Evolutionary conservation across 2,888 invertebrate genomes (phyloP), one percentile per base, ranked within the genome.

Genomic region (Leptinotarsa haldemani): DNA sequence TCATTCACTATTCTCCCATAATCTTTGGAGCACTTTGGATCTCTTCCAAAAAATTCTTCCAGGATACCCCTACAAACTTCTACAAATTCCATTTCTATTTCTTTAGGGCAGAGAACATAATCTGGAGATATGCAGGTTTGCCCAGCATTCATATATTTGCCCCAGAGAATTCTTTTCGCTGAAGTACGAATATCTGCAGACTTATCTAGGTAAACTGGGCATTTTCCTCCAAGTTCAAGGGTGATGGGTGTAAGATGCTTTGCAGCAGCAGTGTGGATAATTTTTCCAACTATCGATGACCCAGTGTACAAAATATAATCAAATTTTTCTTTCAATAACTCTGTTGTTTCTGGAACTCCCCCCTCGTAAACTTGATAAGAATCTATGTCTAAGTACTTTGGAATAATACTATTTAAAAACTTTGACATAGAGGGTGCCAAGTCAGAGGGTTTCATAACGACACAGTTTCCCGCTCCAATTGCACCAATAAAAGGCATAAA

Each of bases 51-150:
- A 93, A 95, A 98, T 82, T 95, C 93, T 70, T 91, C 90, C 2
- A 96, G 81, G 47, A 94, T 88, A 76, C 90, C 90, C 84, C 91
- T 93, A 3, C 93, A 91, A 70, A 90, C 90, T 46, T 89, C 89
- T 1, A 85, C 63, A 68, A 85, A 83, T 79, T 91, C 90, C 16
- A 90, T 90, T 87, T 96, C 93, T 2, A 95, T 89, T 84, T 93
- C 92, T 82, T 92, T 91, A 25, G 93, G 91, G 87, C 96, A 96
- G 3, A 98, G 88, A 25, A 98, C 84, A 85, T 97, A 98, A 88
- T 98, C 98, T 0, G 98, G 97, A 0, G 98, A 97, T 77, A 98
- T 94, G 87, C 98, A 98, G 0, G 97, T 98, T 88, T 98, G 98
- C 0, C 98, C 98, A 13, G 89, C 90, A 88, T 99, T 99, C 75